Base-by-base conservation (phyloP, 2,797 vertebrate genomes). In the Malurus splendens region DNA sequence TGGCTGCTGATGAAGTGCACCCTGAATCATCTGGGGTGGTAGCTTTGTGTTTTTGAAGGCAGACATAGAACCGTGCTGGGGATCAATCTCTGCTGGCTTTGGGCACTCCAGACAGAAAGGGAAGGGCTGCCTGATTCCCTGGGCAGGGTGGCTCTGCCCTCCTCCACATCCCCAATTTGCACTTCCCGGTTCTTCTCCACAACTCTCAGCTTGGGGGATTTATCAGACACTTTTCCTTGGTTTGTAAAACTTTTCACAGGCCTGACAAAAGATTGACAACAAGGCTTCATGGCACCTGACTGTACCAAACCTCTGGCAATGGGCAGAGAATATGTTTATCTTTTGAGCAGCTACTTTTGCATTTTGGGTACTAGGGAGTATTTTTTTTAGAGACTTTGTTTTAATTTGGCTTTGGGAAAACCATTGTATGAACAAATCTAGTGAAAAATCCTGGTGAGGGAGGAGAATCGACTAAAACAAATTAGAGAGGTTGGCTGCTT, bases 211-310 rank as follows among this genome's bases (percentile, higher is more conserved):
- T 10, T 18, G 28, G 32, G 55, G 64, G 8, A 25, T 45, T 62
- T 14, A 12, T 64, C 57, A 36, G 27, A 3, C 1, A 0, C 12
- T 36, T 92, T 45, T 41, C 25, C 20, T 18, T 38, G 17, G n/a
- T 9, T 50, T 28, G 19, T 65, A 56, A 45, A 65, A 24, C 42
- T 64, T 57, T 27, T 61, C 22, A 1, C 11, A 4, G 28, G 19
- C 14, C 15, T 76, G 70, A 20, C 15, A 11, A 32, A 74, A 56
- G 28, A 11, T 18, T 18, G 30, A 9, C 47, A 17, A 27, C 9
- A 23, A 23, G 25, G 3, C 8, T 64, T 0, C 0, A 14, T 42
- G 32, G 17, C 50, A 50, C 22, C 27, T 41, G 16, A 0, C 7
- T 18, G 9, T 12, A 3, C 14, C 67, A 74, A 56, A 48, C 4